phyloP scores from a whole-genome alignment of 2,797 vertebrate species.

The Anguilla pacifica region DNA sequence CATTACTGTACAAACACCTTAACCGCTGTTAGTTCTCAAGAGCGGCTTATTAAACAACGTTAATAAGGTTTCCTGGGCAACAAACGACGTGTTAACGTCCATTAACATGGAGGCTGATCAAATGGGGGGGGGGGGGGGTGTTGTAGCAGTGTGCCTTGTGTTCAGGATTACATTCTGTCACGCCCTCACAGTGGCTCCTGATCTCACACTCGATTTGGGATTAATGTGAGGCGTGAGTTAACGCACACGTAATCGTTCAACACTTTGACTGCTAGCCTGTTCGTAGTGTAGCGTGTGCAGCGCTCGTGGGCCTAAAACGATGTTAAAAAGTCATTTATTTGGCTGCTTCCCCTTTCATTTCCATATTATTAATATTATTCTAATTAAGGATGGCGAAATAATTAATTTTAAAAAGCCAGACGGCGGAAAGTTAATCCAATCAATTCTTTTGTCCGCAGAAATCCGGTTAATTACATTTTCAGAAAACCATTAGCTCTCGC shows the following conservation, averaged over 20 bases:
- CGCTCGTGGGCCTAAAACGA: background rate
- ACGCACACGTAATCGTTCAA: background rate
- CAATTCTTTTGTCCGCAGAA: slow-evolving; percentile 46
- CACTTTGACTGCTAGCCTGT: background rate
- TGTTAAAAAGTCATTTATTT: background rate
- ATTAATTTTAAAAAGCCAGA: slow-evolving; percentile 14
- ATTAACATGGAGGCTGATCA: background rate
- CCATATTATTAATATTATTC: background rate
- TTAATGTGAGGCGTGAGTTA: background rate
- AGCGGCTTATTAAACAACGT: background rate
- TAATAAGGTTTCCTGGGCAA: slow-evolving; percentile 3
- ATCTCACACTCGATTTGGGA: background rate
- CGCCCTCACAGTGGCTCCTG: background rate
- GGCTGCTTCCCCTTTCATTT: background rate
- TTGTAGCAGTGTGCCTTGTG: background rate
- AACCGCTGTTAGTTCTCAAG: background rate
- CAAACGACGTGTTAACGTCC: background rate
- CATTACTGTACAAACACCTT: background rate
- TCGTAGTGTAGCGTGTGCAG: background rate
- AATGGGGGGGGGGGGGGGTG: background rate
- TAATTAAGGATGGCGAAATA: background rate
- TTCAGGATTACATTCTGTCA: background rate
- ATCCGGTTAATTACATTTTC: slow-evolving; percentile 39
- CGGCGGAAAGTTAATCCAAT: slow-evolving; percentile 47
- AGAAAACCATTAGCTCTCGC: slow-evolving; percentile 1